Base-by-base conservation (phyloP, 2,888 invertebrate genomes). In the Geophilus truncorum region DNA sequence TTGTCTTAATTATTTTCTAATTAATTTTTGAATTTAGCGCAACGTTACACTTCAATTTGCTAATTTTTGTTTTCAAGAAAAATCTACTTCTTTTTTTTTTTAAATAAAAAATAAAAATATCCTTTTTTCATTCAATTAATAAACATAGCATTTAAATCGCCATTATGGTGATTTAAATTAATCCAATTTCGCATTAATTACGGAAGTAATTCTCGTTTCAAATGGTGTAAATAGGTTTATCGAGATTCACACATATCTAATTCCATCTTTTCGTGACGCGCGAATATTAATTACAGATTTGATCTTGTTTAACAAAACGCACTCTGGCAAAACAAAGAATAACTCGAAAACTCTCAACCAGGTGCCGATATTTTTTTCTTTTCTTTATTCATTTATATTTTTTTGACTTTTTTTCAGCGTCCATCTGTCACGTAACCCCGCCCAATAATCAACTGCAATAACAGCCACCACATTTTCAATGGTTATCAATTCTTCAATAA, bases 1-100 rank as follows among this genome's bases (percentile, higher is more conserved):
- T 70, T 70, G 70, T 70, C 70, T 70, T 70, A 70, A 70, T 70
- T 70, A 70, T 70, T 70, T 70, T 70, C 15, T 70, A 70, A 70
- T 70, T 70, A 70, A 70, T 70, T 70, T 70, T 25, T 28, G 28
- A 70, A 70, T 70, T 62, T 28, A 70, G 70, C 70, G 70, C 70
- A 70, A 23, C 28, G n/a, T n/a, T 9, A 28, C 70, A 70, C 10
- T 70, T 70, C 28, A 70, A 25, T 45, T 45, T 45, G 5, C 12
- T 45, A 32, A 32, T 32, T 32, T 32, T 32, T 32, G 4, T 32
- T n/a, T n/a, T n/a, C n/a, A n/a, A n/a, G n/a, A 32, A 32, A 32
- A 6, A 6, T 32, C 9, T 32, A 32, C 9, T 32, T 32, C 4
- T 6, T 32, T 32, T 32, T 32, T 32, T 32, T 32, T 6, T 6